Percentiles rank a stretch among this genome's conserved stretches.
phyloP scores from a whole-genome alignment of 2,888 invertebrate genomes.

The Pseudolycoriella hygida region DNA sequence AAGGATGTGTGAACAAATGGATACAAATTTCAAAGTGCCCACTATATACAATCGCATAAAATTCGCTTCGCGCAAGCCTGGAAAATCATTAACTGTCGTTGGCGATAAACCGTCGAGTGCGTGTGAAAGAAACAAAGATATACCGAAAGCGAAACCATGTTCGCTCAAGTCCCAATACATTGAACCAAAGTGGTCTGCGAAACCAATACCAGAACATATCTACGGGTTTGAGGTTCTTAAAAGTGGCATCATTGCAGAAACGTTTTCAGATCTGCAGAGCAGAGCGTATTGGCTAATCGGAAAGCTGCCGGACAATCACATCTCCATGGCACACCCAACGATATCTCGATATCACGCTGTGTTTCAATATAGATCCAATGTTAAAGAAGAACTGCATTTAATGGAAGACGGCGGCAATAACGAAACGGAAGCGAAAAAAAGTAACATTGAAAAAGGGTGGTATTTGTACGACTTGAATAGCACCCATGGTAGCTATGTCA shows the following conservation, averaged over 20 bases:
- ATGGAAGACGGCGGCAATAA: constrained; percentile 8
- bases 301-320: no score
- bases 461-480: constrained; percentile 56
- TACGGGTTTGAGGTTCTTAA: constrained; percentile 77
- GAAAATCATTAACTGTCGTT: not conserved
- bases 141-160: constrained; percentile 19
- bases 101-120: not conserved
- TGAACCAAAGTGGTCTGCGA: constrained; percentile 68
- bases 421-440: no score
- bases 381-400: no score
- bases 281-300: no score
- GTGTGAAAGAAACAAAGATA: not conserved
- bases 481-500: constrained; percentile 88
- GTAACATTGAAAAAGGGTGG: no score
- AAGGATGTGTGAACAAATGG: no score
- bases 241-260: no score
- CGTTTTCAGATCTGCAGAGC: no score
- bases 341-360: no score
- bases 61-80: not conserved
- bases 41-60: not conserved
- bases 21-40: constrained; percentile 3
- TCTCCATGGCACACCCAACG: constrained; percentile 82
- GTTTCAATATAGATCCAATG: no score
- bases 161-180: constrained; percentile 42
- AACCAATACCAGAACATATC: constrained; percentile 35